phyloP scores from a whole-genome alignment of 2,113 vertebrate species.

The Pongo pygmaeus region DNA sequence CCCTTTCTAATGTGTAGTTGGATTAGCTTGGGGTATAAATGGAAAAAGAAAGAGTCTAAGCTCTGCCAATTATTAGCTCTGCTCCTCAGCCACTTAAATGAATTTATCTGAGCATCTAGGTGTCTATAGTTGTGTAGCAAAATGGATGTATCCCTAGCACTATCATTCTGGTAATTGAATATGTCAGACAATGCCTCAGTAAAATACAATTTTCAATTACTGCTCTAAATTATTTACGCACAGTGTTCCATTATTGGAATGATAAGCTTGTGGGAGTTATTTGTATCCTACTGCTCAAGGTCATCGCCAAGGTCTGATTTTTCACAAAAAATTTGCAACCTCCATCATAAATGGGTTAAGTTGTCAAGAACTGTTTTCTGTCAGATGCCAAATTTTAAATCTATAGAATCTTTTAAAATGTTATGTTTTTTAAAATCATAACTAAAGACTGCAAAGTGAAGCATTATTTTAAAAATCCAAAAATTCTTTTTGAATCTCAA shows the following conservation, averaged over 20 bases:
- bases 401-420: background rate
- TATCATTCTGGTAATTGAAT: background rate
- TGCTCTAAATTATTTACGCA: background rate
- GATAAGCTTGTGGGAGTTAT: too few relatives aligned
- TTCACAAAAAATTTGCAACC: too few relatives aligned
- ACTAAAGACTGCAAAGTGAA: background rate
- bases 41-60: constrained; percentile 5
- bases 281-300: too few relatives aligned
- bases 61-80: background rate
- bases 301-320: too few relatives aligned
- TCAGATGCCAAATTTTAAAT: constrained; percentile 23
- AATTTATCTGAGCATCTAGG: background rate
- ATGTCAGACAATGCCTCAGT: background rate
- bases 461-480: background rate
- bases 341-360: too few relatives aligned
- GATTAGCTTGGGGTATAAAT: background rate
- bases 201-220: constrained; percentile 24
- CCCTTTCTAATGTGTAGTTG: background rate
- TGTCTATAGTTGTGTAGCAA: background rate
- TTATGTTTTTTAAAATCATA: constrained; percentile 22
- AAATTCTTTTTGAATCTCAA: background rate
- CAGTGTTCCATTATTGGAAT: too few relatives aligned
- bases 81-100: background rate
- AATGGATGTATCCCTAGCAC: background rate
- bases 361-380: background rate